These are phyloP conservation scores for Laspeyria flexula DNA, from an alignment of 2,888 invertebrate genomes.

Conservation along the genomic window DNA sequence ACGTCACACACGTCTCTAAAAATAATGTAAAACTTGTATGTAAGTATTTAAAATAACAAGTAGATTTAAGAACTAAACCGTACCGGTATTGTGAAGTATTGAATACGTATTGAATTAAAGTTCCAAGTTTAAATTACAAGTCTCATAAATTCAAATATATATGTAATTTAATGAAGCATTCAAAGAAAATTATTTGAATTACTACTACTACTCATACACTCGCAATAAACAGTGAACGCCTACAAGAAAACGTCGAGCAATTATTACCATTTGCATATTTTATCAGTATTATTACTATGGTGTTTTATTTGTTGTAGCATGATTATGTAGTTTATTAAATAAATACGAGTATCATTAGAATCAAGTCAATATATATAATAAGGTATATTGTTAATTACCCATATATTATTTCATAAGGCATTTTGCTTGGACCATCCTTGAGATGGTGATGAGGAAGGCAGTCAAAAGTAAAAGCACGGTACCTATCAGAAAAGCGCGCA, in stretches of 20 bases:
- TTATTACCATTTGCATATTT: constrained; percentile 17
- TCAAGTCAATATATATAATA: too few relatives aligned
- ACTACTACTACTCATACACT: background rate
- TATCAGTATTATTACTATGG: background rate
- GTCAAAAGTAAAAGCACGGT: too few relatives aligned
- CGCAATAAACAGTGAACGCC: constrained; percentile 24
- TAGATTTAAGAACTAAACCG: background rate
- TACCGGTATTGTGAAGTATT: background rate
- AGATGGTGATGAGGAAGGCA: too few relatives aligned
- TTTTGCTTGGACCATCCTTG: too few relatives aligned
- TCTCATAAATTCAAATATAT: background rate
- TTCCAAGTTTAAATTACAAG: background rate
- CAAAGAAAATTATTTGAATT: background rate
- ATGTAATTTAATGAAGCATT: background rate
- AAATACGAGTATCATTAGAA: too few relatives aligned
- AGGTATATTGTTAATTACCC: too few relatives aligned
- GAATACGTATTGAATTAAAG: background rate
- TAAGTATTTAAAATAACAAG: too few relatives aligned
- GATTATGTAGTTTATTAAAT: background rate
- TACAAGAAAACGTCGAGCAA: constrained; percentile 33
- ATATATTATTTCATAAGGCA: too few relatives aligned
- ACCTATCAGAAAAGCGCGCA: too few relatives aligned
- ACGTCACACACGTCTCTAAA: too few relatives aligned
- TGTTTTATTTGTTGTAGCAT: background rate
- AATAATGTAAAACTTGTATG: too few relatives aligned